Base-by-base conservation (phyloP, 2,797 vertebrate genomes). In the Helarctos malayanus region DNA sequence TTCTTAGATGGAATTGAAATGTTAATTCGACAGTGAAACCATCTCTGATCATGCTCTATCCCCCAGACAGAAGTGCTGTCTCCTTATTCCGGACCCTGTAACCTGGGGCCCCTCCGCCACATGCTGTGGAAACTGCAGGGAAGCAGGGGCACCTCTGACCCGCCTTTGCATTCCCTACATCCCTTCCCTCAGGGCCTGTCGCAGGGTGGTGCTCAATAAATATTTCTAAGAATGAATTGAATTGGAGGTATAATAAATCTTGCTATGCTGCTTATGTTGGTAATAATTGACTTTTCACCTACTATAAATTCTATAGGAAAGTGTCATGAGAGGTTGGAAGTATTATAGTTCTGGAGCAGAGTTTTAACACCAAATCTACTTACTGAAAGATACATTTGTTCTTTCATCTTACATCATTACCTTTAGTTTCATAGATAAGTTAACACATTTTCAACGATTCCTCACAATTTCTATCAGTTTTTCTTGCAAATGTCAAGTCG, bases 231-330 rank as follows among this genome's bases (percentile, higher is more conserved):
- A 93, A 82, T 47, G 45, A 93, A 68, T 5, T 65, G 84, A 86
- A 54, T 90, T 45, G 41, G 59, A 78, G 63, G 32, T 5, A 35
- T 52, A 78, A 61, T 78, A 80, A 89, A 89, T 85, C 59, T 18
- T 78, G 3, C 23, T 47, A 4, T 90, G 73, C 11, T 92, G 69
- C 16, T 59, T 88, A 52, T 73, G 18, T 86, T 87, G 47, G n/a
- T 57, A 71, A 95, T 96, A 96, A 65, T 23, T 95, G 78, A 85
- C 49, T 95, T 95, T 78, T 96, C 57, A 92, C 52, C 80, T 41
- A 57, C 54, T 89, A 86, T 75, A 79, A 82, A 79, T 81, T 97
- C 96, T 95, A 96, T 35, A 94, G 88, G 78, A 87, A 95, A 85
- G 38, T 63, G 59, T 95, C 65, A 73, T 0, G 6, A 65, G 57